Evolutionary conservation across 2,888 invertebrate species (phyloP).

Genomic region (Pheosia gnoma): DNA sequence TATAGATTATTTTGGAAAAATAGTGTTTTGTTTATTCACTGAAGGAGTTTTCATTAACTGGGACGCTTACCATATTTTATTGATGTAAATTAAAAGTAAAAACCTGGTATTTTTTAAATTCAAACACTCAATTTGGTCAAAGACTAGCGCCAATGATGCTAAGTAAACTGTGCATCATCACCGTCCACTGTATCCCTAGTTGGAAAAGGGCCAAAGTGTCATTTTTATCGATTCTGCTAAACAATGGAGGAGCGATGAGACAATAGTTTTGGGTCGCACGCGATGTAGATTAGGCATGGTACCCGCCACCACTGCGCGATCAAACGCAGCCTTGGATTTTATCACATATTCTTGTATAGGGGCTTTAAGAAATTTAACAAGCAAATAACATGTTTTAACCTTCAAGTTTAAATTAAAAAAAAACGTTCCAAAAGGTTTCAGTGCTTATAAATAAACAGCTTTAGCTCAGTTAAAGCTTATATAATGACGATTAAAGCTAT

Average conservation of each 20-base stretch:
- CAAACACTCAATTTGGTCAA: not conserved
- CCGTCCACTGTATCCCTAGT: constrained; percentile 31
- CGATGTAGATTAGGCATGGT: constrained; percentile 81
- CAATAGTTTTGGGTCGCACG: constrained; percentile 78
- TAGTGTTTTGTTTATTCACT: too few species aligned
- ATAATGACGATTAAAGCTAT: too few species aligned
- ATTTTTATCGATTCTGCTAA: constrained; percentile 78
- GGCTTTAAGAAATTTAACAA: constrained; percentile 3
- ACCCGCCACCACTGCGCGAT: constrained; percentile 44
- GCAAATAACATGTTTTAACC: not conserved
- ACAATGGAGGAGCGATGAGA: constrained; percentile 71
- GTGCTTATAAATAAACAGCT: too few species aligned
- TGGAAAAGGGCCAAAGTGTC: constrained; percentile 75
- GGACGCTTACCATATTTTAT: too few species aligned
- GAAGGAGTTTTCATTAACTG: too few species aligned
- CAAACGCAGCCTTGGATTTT: constrained; percentile 33
- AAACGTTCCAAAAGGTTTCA: too few species aligned
- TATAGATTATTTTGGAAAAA: too few species aligned
- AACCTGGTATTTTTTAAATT: too few species aligned
- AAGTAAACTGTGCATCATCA: constrained; percentile 9
- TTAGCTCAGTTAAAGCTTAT: too few species aligned
- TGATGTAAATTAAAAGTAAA: too few species aligned
- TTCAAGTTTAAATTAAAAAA: too few species aligned
- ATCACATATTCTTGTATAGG: constrained; percentile 20
- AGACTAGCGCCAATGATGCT: constrained; percentile 12